Percentiles rank a stretch among this genome's conserved stretches.
Conservation (phyloP, 2,888 invertebrate species). For the Selenia dentaria region DNA sequence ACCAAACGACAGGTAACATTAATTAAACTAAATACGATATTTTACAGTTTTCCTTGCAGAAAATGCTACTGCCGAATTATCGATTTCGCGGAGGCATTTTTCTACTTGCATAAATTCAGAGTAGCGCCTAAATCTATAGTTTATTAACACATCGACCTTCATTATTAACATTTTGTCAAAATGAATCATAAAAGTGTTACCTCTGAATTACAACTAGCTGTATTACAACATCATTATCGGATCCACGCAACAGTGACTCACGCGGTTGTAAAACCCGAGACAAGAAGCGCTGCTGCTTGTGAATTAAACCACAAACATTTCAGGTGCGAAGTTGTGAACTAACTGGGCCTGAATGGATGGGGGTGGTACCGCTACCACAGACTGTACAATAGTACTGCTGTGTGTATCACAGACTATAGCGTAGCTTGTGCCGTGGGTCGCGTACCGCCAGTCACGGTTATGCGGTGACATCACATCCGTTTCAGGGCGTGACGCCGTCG, state of each 20-base stretch:
- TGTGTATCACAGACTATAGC: neutral
- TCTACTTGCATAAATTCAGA: too few relatives aligned
- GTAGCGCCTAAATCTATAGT: too few relatives aligned
- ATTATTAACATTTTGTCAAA: neutral
- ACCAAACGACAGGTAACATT: too few relatives aligned
- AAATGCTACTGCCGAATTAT: too few relatives aligned
- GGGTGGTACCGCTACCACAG: neutral
- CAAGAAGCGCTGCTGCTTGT: constrained; percentile 19
- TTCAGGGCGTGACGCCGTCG: constrained; percentile 22
- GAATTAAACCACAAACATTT: constrained; percentile 31
- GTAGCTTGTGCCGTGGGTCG: neutral
- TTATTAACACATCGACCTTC: neutral
- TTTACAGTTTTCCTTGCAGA: too few relatives aligned
- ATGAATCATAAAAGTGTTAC: neutral
- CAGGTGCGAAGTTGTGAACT: constrained; percentile 8
- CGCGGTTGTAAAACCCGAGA: neutral
- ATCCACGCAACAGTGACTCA: constrained; percentile 3
- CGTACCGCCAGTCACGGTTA: constrained; percentile 21
- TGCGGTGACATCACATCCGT: constrained; percentile 25
- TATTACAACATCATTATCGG: constrained; percentile 14
- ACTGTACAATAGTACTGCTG: neutral
- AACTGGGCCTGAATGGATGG: neutral
- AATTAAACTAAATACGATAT: too few relatives aligned
- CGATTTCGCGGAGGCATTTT: too few relatives aligned
- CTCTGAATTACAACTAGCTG: neutral